These are phyloP conservation scores for Amphiprion percula DNA, from an alignment of 2,113 vertebrate species.

Conservation along the genomic window DNA sequence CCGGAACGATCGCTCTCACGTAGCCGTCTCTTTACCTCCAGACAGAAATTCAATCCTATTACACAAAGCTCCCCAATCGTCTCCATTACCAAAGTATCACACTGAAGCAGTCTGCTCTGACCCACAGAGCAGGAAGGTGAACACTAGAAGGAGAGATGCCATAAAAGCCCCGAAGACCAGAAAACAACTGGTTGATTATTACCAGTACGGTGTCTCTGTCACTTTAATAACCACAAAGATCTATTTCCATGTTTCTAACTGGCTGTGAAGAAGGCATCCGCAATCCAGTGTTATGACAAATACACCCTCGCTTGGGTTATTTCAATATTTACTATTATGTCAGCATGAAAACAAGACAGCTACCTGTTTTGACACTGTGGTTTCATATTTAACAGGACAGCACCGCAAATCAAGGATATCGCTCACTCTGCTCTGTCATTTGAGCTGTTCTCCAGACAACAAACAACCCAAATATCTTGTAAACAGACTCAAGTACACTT, in stretches of 20 bases:
- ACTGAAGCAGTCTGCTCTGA: conserved; percentile 33
- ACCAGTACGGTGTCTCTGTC: conserved; percentile 12
- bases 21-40: conserved; percentile 40
- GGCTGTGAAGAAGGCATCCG: background rate
- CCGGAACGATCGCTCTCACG: conserved; percentile 25
- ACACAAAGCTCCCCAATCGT: conserved; percentile 50
- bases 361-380: no score
- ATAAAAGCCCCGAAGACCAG: background rate
- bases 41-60: conserved; percentile 64
- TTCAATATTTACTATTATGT: background rate
- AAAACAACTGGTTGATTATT: conserved; percentile 43
- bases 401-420: no score
- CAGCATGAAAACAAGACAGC: no score
- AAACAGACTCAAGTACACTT: no score
- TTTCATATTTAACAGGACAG: no score
- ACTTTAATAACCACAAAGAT: conserved; percentile 26
- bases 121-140: conserved; percentile 33
- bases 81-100: conserved; percentile 54
- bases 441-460: no score
- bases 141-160: conserved; percentile 12
- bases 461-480: no score
- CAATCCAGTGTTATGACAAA: background rate
- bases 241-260: background rate
- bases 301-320: background rate
- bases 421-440: no score